Evolutionary conservation across 2,113 vertebrate genomes (phyloP), one percentile per base, ranked within the genome.

Genomic region (Narcine bancroftii): DNA sequence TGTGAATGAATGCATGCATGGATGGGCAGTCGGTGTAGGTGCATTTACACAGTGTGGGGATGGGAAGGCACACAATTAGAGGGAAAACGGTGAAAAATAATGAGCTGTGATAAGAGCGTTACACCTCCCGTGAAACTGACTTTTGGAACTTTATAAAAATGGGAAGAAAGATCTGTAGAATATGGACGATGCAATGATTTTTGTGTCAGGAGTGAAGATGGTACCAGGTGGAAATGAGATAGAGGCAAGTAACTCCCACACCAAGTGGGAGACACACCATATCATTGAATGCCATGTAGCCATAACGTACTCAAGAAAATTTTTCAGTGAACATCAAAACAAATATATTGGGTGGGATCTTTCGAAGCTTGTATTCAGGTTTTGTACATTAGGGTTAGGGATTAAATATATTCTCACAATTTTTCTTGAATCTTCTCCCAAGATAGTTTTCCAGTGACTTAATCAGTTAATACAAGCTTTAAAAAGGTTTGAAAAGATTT

Each of bases 381-480:
- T 65, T 69, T 63, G 6, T 29, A 21, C 24, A 29, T 50, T 53
- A 39, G 72, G 29, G n/a, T 19, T 60, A 15, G 0, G 6, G 81
- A 36, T 87, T 60, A 69, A 91, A 47, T 60, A 83, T 29, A 6
- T 36, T 87, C 56, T 15, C 0, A 11, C 13, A 56, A 19, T n/a
- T 39, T 39, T 2, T 11, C n/a, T 19, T 60, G n/a, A n/a, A 87
- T 2, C 17, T 60, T 36, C 53, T 50, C 10, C 9, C 26, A 50
- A 60, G 29, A 60, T 36, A 29, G 77, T 13, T 69, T 69, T 69
- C 24, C 42, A 91, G 39, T 69, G 10, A 69, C 24, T 42, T 13
- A 1, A 69, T 42, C 63, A 69, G 15, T 91, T 91, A 66, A 89
- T 89, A 91, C 89, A 91, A 65, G 65, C 33, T 91, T 66, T 7